These are phyloP conservation scores for Alsophila aescularia DNA, from an alignment of 2,888 invertebrate species.

Conservation along the genomic window DNA sequence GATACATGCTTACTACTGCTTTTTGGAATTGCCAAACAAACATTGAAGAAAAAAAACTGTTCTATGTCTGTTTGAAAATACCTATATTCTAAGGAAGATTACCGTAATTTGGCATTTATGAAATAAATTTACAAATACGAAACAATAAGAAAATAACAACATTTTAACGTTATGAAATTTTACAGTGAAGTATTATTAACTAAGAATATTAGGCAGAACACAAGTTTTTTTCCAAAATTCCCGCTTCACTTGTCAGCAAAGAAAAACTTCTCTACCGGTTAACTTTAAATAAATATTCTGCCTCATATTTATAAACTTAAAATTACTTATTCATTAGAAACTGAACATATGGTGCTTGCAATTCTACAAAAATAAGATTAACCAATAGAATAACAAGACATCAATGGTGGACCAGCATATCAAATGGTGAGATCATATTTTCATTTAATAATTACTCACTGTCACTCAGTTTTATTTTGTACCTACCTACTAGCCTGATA, in stretches of 20 bases:
- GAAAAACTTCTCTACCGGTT: not conserved
- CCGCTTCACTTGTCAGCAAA: not conserved
- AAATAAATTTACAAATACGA: constrained; percentile 36
- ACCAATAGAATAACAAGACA: constrained; percentile 14
- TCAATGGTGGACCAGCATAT: not conserved
- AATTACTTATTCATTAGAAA: constrained; percentile 14
- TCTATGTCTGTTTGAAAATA: not conserved
- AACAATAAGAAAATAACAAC: constrained; percentile 39
- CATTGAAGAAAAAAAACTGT: not conserved
- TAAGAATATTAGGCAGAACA: not conserved
- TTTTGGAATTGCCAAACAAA: not conserved
- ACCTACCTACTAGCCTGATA: no score
- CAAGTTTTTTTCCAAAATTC: no score
- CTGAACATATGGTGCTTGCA: constrained; percentile 20
- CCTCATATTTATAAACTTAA: constrained; percentile 9
- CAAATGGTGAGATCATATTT: no score
- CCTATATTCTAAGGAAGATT: constrained; percentile 5
- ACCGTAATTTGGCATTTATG: constrained; percentile 31
- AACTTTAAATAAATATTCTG: not conserved
- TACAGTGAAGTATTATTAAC: constrained; percentile 23
- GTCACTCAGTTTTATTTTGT: no score
- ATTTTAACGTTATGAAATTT: constrained; percentile 30
- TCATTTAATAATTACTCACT: no score
- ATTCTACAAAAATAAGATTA: constrained; percentile 1
- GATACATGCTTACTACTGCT: constrained; percentile 15